Evolutionary conservation across 2,113 vertebrate species (phyloP), one percentile per base, ranked within the genome.

Genomic region (Pleuronectes platessa): DNA sequence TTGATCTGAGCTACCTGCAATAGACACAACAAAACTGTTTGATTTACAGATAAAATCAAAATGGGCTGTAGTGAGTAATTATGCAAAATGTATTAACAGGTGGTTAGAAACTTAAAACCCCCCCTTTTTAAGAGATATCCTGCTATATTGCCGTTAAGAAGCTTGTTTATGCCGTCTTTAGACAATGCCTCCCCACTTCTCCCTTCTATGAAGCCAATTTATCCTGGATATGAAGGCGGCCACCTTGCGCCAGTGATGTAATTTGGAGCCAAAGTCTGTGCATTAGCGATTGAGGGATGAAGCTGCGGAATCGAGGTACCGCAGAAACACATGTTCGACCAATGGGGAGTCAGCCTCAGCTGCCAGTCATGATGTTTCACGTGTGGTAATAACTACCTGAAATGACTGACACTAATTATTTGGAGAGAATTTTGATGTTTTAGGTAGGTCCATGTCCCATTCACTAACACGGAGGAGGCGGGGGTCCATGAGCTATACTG

Each of bases 1-100:
- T 80, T 71, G 7, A 54, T 54, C 20, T 21, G 51, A 54, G 51
- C 0, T 54, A n/a, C 51, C 51, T 54, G 51, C 26, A 40, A 70
- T 56, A 21, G 27, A 24, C 60, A 63, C 64, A 87, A 80, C 65
- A 73, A 55, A 61, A 67, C 71, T 61, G 27, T 31, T 21, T 37
- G 35, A 59, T 73, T 67, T 61, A 27, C 78, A 68, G 70, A 76
- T 35, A 26, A 35, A 37, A 64, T 63, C 13, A 47, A 60, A 68
- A 60, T 76, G 78, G 79, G 69, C 76, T 60, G 53, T 27, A 60
- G 47, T 40, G 81, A 74, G 61, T 54, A 85, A 86, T 89, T 86
- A 85, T 65, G 69, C 84, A 58, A 71, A 82, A 86, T 83, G 69
- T 83, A 83, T 84, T 86, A 84, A 78, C 73, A 77, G 80, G 78